phyloP scores from a whole-genome alignment of 2,113 vertebrate species.

The Aplodontia rufa region DNA sequence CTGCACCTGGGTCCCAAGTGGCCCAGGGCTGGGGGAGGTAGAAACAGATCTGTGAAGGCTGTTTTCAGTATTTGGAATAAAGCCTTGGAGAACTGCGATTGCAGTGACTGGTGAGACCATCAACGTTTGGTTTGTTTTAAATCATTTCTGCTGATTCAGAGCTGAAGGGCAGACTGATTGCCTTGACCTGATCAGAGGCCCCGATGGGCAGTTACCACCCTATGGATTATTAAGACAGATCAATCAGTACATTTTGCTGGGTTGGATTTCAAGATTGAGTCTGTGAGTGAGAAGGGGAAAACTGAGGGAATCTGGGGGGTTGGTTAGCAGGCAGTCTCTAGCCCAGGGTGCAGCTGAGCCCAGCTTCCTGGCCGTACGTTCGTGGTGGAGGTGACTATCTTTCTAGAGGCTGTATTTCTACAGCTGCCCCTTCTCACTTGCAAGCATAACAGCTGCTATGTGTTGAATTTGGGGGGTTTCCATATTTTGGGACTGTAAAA shows the following conservation, averaged over 20 bases:
- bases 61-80: background rate
- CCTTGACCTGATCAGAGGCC: background rate
- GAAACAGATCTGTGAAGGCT: background rate
- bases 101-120: background rate
- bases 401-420: conserved; percentile 58
- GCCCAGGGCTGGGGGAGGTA: background rate
- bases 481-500: conserved; percentile 64
- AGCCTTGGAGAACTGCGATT: background rate
- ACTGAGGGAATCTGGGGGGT: background rate
- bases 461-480: conserved; percentile 67
- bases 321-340: background rate
- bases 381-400: background rate
- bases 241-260: background rate
- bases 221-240: background rate
- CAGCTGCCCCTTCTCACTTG: conserved; percentile 69
- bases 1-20: background rate
- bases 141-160: background rate
- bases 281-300: background rate
- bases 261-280: background rate
- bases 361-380: background rate
- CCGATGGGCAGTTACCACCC: background rate
- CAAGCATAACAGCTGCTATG: conserved; percentile 50
- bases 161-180: background rate
- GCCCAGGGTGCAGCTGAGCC: background rate
- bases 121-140: background rate